A percentile compares a stretch with the other conserved stretches of the same genome.
Evolutionary conservation across 1,140 invertebrate species (phyloP).

Genomic region (Macrobrachium nipponense): DNA sequence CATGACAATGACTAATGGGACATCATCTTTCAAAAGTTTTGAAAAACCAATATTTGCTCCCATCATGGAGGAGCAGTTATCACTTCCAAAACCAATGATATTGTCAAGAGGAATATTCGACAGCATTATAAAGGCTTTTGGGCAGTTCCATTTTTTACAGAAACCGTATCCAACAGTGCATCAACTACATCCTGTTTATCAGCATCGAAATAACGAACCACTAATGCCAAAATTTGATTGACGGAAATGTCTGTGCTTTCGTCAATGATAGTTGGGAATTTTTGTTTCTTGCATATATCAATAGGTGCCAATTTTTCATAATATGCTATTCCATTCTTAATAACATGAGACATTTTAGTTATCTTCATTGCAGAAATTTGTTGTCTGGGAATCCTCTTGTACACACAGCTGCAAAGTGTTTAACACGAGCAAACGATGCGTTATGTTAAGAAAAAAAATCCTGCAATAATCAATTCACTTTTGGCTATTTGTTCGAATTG

Average conservation of each 20-base stretch:
- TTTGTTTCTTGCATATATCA: constrained; percentile 11
- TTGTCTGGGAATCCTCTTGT: too few species aligned
- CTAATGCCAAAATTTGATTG: constrained; percentile 13
- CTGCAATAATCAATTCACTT: too few species aligned
- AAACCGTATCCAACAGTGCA: too few species aligned
- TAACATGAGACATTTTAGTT: constrained; percentile 13
- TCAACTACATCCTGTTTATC: too few species aligned
- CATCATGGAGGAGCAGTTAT: constrained; percentile 26
- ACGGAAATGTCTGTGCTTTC: constrained; percentile 46
- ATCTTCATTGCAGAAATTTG: neutral
- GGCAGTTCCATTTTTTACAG: too few species aligned
- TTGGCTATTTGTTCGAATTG: neutral
- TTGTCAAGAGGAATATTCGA: constrained; percentile 8
- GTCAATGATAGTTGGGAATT: constrained; percentile 40
- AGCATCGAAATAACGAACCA: too few species aligned
- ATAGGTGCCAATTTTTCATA: constrained; percentile 1
- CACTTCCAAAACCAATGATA: constrained; percentile 4
- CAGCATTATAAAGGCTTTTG: too few species aligned
- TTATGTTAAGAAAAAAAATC: neutral
- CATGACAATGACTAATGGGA: constrained; percentile 20
- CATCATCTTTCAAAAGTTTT: neutral
- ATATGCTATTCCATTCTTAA: neutral
- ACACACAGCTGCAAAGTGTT: too few species aligned
- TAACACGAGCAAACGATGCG: too few species aligned
- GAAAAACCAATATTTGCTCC: constrained; percentile 24